A percentile compares a stretch with the other conserved stretches of the same genome.
These are phyloP conservation scores for Perca fluviatilis DNA, from an alignment of 2,113 vertebrate genomes.

Conservation along the genomic window DNA sequence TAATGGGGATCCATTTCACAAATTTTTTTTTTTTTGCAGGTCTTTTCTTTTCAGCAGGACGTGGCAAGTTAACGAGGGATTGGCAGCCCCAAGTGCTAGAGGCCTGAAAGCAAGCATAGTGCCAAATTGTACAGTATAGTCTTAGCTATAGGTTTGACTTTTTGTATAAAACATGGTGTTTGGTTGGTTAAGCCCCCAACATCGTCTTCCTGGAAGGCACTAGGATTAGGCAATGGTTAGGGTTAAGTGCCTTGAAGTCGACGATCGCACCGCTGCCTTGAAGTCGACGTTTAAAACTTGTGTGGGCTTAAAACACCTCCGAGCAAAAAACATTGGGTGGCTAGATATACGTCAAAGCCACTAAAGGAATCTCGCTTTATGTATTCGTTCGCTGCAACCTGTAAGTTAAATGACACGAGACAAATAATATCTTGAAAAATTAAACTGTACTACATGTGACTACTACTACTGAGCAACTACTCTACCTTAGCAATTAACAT, in stretches of 20 bases:
- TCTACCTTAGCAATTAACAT: not conserved
- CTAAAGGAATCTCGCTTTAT: not conserved
- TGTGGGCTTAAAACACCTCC: too few species aligned
- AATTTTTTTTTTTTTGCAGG: constrained; percentile 52
- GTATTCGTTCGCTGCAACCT: not conserved
- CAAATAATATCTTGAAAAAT: not conserved
- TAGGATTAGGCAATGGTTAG: too few species aligned
- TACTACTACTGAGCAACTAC: not conserved
- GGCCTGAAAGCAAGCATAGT: constrained; percentile 63
- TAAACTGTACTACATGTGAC: not conserved
- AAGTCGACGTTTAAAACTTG: too few species aligned
- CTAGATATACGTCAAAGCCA: not conserved
- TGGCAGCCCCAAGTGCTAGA: constrained; percentile 70
- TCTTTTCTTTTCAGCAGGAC: constrained; percentile 77
- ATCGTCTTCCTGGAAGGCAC: too few species aligned
- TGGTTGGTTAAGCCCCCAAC: too few species aligned
- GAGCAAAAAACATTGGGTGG: not conserved
- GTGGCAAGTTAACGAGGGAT: constrained; percentile 81
- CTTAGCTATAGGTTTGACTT: constrained; percentile 23
- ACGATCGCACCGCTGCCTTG: too few species aligned
- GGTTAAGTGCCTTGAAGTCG: too few species aligned
- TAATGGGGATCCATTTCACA: constrained; percentile 83
- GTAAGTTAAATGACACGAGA: not conserved
- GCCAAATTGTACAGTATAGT: not conserved
- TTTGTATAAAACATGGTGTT: not conserved